Evolutionary conservation across 2,797 vertebrate genomes (phyloP), one percentile per base, ranked within the genome.

Genomic region (Sternarchorhynchus goeldii): DNA sequence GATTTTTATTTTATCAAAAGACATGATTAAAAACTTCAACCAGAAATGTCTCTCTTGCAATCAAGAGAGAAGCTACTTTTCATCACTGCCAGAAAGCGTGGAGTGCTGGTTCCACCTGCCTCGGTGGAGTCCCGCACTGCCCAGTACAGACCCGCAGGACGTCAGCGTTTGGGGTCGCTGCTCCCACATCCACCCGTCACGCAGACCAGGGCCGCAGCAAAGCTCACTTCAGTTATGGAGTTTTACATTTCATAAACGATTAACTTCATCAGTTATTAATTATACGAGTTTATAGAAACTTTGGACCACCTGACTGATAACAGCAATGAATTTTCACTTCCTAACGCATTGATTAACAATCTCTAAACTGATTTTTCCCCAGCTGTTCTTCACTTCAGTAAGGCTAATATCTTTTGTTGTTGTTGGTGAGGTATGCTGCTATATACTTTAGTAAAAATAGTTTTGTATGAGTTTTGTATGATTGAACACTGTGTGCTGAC

Each of bases 201-300:
- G 20, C 20, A 45, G 14, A 72, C 36, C 4, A 59, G 65, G 29
- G 8, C 41, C 25, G 66, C 32, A 18, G 21, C 59, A 60, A 72
- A 39, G 31, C 67, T 29, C 53, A 59, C 69, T 29, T 20, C 39
- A 69, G n/a, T 58, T 4, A 50, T 25, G 18, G 60, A 25, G 8
- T 57, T 55, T 71, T 56, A 34, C 60, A 69, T 25, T 14, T 29
- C 57, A 53, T 68, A 41, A 58, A 41, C 39, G 10, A 69, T 59
- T 32, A 83, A 80, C 71, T 67, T 31, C 74, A 58, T 77, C 41
- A 66, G 34, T 56, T 57, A 77, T 53, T 71, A 77, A 77, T 21
- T 68, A 67, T 64, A 50, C 39, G 21, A 50, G 31, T 34, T 53
- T 50, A 57, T 39, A 10, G 32, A 25, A 14, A 7, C 39, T 6